phyloP scores from a whole-genome alignment of 1,140 invertebrate species.

The Halotydeus destructor region DNA sequence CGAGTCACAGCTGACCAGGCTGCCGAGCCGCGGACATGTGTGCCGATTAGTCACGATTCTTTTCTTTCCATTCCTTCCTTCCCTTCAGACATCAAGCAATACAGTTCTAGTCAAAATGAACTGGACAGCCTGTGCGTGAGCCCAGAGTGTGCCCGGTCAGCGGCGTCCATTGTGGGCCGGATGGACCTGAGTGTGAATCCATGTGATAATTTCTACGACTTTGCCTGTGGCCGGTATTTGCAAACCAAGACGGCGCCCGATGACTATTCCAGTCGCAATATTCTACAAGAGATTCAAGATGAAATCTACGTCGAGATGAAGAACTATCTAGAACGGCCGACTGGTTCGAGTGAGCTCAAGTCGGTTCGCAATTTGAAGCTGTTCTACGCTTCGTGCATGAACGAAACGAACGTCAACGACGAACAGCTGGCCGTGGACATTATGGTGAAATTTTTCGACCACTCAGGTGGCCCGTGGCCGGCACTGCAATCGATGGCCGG shows the following conservation, averaged over 20 bases:
- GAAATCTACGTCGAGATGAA: conserved; percentile 26
- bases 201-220: conserved; percentile 46
- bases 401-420: conserved; percentile 19
- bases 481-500: background rate
- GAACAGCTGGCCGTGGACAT: conserved; percentile 21
- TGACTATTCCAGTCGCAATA: conserved; percentile 24
- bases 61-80: too few relatives aligned
- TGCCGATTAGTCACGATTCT: too few relatives aligned
- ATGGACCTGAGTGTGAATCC: conserved; percentile 22
- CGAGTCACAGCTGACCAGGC: too few relatives aligned
- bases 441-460: conserved; percentile 22
- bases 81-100: too few relatives aligned
- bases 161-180: conserved; percentile 5
- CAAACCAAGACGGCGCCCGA: conserved; percentile 25
- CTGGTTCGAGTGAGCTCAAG: conserved; percentile 3
- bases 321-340: conserved; percentile 19
- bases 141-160: conserved; percentile 4
- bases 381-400: conserved; percentile 32
- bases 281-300: conserved; percentile 29
- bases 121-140: conserved; percentile 2
- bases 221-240: conserved; percentile 35
- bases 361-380: conserved; percentile 28
- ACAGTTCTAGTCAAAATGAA: too few relatives aligned
- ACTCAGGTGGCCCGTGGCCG: conserved; percentile 27
- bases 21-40: too few relatives aligned